Evolutionary conservation across 2,113 vertebrate species (phyloP).

Genomic region (Gnathonemus echidnorhynchus): DNA sequence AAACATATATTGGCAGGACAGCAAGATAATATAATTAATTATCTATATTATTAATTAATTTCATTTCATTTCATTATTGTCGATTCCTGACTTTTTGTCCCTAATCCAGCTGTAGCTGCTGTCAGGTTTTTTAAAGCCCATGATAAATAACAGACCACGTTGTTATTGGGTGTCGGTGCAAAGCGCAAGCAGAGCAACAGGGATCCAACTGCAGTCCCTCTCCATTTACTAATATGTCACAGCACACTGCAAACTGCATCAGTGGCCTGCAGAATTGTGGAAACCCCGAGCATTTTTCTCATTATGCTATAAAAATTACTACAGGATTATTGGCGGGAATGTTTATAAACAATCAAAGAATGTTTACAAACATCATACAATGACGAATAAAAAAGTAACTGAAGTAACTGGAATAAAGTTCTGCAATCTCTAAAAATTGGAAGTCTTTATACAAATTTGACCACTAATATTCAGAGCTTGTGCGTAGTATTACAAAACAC

Average conservation of each 20-base stretch:
- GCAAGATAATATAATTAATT: neutral
- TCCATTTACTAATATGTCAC: neutral
- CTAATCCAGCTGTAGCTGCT: neutral
- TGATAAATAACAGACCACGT: neutral
- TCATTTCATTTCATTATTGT: neutral
- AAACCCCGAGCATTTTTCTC: neutral
- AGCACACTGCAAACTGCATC: neutral
- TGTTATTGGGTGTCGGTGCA: neutral
- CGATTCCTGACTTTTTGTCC: neutral
- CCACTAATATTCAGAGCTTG: neutral
- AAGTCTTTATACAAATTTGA: neutral
- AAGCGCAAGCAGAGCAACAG: neutral
- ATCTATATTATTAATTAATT: neutral
- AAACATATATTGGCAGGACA: neutral
- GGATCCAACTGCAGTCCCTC: neutral
- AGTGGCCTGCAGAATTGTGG: neutral
- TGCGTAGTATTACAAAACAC: neutral
- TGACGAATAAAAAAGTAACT: neutral
- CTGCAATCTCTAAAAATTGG: neutral
- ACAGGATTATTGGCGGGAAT: neutral
- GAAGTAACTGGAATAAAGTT: neutral
- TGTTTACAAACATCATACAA: neutral
- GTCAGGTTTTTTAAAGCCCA: neutral
- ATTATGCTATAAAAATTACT: neutral
- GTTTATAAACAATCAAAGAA: neutral